Percentiles rank a stretch among this genome's conserved stretches.
Evolutionary conservation across 2,113 vertebrate genomes (phyloP).

Genomic region (Pangasianodon gigas): DNA sequence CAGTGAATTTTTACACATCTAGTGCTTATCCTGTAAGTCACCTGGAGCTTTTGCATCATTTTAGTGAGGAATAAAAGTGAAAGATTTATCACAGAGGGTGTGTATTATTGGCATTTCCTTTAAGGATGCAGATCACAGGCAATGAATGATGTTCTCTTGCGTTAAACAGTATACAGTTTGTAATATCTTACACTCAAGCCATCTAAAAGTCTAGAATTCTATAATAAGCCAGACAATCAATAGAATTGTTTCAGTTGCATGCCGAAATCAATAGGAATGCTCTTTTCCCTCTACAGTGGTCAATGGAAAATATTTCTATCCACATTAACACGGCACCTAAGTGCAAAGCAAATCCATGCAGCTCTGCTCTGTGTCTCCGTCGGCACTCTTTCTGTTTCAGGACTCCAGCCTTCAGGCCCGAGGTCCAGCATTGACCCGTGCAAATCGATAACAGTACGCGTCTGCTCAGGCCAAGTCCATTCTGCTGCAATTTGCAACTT

Average conservation of each 20-base stretch:
- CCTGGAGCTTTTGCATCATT: neutral
- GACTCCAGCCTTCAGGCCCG: slow-evolving; percentile 1
- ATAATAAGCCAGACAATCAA: slow-evolving; percentile 30
- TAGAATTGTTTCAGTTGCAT: slow-evolving; percentile 5
- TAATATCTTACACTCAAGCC: neutral
- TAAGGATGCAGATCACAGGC: neutral
- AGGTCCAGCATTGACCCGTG: slow-evolving; percentile 49
- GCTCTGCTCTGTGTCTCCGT: neutral
- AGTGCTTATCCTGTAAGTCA: neutral
- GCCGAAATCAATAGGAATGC: slow-evolving; percentile 21
- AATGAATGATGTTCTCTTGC: neutral
- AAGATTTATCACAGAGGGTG: slow-evolving; percentile 39
- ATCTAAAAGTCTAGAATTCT: neutral
- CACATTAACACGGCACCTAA: slow-evolving; percentile 26
- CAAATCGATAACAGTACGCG: slow-evolving; percentile 60
- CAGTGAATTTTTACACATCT: neutral
- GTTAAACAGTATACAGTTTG: neutral
- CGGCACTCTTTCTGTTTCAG: neutral
- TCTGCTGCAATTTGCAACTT: slow-evolving; percentile 67
- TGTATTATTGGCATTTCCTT: slow-evolving; percentile 24
- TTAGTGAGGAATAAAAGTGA: slow-evolving; percentile 37
- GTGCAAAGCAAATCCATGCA: slow-evolving; percentile 8
- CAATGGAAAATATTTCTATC: slow-evolving; percentile 47
- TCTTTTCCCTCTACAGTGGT: slow-evolving; percentile 25
- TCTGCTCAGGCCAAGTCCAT: slow-evolving; percentile 53